phyloP scores from a whole-genome alignment of 1,140 invertebrate species.

The Lepidurus apus region DNA sequence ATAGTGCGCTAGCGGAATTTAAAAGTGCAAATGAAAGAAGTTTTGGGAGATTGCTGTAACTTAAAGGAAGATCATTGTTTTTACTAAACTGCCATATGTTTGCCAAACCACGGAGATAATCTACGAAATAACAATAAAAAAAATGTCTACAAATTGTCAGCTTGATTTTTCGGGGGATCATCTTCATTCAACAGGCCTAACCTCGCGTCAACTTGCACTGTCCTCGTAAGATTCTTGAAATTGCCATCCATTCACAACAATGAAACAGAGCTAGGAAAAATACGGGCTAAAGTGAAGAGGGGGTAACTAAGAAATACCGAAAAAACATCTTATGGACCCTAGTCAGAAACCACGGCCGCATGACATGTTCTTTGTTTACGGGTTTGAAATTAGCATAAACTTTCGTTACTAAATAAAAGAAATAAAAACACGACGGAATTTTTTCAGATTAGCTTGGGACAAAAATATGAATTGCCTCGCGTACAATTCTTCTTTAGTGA shows the following conservation, averaged over 20 bases:
- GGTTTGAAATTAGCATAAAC: not conserved
- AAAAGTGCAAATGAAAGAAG: not conserved
- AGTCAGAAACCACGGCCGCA: not conserved
- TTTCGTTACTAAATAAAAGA: constrained; percentile 2
- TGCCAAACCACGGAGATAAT: not conserved
- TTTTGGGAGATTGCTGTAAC: not conserved
- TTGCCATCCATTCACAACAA: not conserved
- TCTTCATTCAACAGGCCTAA: not conserved
- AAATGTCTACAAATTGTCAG: not conserved
- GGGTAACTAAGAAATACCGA: not conserved
- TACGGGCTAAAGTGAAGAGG: not conserved
- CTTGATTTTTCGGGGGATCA: not conserved
- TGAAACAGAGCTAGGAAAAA: not conserved
- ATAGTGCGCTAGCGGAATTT: constrained; percentile 15
- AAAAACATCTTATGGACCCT: not conserved
- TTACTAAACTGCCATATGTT: not conserved
- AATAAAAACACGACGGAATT: not conserved
- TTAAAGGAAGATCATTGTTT: not conserved
- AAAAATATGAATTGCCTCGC: not conserved
- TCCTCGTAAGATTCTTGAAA: not conserved
- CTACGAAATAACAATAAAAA: not conserved
- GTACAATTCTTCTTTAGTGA: constrained; percentile 3
- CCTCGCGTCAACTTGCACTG: constrained; percentile 1
- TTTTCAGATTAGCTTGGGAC: constrained; percentile 14
- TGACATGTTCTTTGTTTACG: not conserved